A percentile compares a stretch with the other conserved stretches of the same genome.
phyloP scores from a whole-genome alignment of 1,140 invertebrate genomes.

The Diachasmimorpha longicaudata region DNA sequence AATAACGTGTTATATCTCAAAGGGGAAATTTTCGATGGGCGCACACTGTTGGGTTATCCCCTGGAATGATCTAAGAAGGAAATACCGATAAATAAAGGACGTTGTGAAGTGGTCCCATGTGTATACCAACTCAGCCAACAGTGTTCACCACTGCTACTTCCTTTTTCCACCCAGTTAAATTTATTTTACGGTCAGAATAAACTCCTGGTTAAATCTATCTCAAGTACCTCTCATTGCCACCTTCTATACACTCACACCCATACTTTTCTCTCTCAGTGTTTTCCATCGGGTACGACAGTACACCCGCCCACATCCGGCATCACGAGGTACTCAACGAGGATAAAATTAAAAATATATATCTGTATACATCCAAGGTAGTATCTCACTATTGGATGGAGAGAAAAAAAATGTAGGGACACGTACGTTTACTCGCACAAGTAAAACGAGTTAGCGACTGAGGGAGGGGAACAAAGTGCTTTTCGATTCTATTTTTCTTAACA shows the following conservation, averaged over 20 bases:
- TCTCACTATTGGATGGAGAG: background rate
- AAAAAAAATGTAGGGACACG: background rate
- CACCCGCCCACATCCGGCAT: background rate
- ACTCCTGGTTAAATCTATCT: constrained; percentile 2
- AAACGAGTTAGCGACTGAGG: background rate
- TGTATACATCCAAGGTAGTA: background rate
- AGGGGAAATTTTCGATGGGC: background rate
- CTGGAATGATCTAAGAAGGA: constrained; percentile 26
- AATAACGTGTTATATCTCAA: background rate
- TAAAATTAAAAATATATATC: constrained; percentile 8
- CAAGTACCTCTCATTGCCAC: background rate
- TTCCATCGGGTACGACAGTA: background rate
- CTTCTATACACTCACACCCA: background rate
- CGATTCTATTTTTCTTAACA: constrained; percentile 6
- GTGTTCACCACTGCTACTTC: background rate
- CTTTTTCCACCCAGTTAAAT: constrained; percentile 11
- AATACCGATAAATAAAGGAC: constrained; percentile 26
- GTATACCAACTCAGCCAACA: background rate
- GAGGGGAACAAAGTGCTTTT: constrained; percentile 5
- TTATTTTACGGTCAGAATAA: constrained; percentile 20
- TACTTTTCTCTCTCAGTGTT: background rate
- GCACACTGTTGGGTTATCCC: constrained; percentile 14
- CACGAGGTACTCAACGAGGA: background rate
- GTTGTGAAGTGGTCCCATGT: constrained; percentile 19
- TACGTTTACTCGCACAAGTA: background rate